These are phyloP conservation scores for Mus spicilegus DNA, from an alignment of 2,113 vertebrate genomes.

Conservation along the genomic window DNA sequence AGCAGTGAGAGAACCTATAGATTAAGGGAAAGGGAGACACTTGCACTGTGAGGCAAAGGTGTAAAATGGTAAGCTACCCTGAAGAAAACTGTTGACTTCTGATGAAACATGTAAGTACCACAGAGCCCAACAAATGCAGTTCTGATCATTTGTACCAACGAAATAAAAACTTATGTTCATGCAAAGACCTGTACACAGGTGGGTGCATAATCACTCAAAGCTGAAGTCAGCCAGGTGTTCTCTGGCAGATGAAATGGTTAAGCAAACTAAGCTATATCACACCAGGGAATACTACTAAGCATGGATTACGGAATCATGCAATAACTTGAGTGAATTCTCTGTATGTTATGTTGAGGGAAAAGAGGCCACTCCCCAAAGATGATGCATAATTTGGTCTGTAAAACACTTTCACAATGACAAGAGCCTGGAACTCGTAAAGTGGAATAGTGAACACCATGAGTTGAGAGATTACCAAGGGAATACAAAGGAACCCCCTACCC, in stretches of 20 bases:
- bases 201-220: background rate
- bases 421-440: background rate
- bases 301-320: background rate
- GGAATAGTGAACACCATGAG: background rate
- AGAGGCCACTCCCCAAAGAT: background rate
- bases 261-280: background rate
- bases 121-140: background rate
- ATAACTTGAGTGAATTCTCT: constrained; percentile 1
- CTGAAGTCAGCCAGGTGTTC: background rate
- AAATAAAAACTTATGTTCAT: constrained; percentile 10
- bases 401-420: background rate
- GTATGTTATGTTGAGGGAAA: background rate
- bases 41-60: background rate
- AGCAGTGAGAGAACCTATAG: background rate
- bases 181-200: background rate
- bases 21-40: background rate
- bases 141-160: background rate
- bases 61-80: background rate
- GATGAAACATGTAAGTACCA: background rate
- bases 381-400: background rate
- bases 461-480: background rate
- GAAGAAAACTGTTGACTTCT: background rate
- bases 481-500: background rate
- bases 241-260: background rate
- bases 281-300: background rate